Evolutionary conservation across 2,113 vertebrate genomes (phyloP), one percentile per base, ranked within the genome.

Genomic region (Trochalopteron elliotii): DNA sequence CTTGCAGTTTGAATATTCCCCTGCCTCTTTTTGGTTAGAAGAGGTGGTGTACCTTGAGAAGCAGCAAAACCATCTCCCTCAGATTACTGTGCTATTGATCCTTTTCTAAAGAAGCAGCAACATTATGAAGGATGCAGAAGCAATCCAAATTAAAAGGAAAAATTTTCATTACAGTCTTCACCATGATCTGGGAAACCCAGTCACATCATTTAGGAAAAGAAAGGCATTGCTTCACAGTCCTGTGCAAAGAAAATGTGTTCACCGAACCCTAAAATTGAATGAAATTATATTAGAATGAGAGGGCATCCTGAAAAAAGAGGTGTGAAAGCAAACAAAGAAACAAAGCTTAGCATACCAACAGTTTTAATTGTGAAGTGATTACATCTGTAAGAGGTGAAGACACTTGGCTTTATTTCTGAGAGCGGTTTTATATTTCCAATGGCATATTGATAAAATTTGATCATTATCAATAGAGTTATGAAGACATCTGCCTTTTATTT

Each of bases 11-110:
- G 53, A 92, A 10, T 28, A 12, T 70, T 68, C 40, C 12, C 6
- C 6, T 25, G 24, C 5, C 24, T 91, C 15, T 31, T 59, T 71
- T 67, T 64, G 23, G 15, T 68, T 72, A 2, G 5, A 52, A 60
- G 49, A 55, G 22, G 21, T 11, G 4, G 4, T 31, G 4, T 49
- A 19, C 35, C 35, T 71, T 60, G 22, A 76, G 24, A 76, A 83
- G 14, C 11, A 68, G 23, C 20, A 80, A 63, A 76, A 6, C 44
- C 0, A 0, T 28, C 44, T 70, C 16, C 11, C 47, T 85, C 12
- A 45, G 13, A 20, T 67, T 70, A 12, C 28, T 44, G 14, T 71
- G 31, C 12, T 85, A 24, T n/a, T 71, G 18, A 59, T 64, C 21
- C 1, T 15, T 49, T 68, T 39, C 23, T 55, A 28, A 68, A 23